Evolutionary conservation across 30 jellyfish, hydroid and myxozoan genomes (phyloP).

Genomic region (Chironex yamaguchii): DNA sequence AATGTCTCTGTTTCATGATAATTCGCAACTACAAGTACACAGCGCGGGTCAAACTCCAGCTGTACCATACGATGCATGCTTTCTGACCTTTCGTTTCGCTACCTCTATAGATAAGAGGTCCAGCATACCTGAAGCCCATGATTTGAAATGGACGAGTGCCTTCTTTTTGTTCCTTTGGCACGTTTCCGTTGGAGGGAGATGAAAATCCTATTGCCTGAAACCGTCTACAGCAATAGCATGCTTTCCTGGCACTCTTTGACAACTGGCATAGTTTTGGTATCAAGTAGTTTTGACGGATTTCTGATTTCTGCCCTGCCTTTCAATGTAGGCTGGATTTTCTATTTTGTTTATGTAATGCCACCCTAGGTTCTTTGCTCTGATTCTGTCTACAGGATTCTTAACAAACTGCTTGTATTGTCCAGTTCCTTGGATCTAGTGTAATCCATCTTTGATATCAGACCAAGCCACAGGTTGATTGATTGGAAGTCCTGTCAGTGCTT

Average conservation of each 20-base stretch:
- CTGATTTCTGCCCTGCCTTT: too few relatives aligned
- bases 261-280: conserved; percentile 38
- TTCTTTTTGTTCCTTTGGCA: conserved; percentile 12
- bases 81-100: neutral
- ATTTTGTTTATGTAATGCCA: too few relatives aligned
- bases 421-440: too few relatives aligned
- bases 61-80: conserved; percentile 27
- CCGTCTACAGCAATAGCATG: conserved; percentile 46
- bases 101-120: conserved; percentile 10
- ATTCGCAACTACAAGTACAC: too few relatives aligned
- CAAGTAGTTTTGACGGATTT: neutral
- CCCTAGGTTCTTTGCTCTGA: too few relatives aligned
- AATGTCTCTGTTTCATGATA: too few relatives aligned
- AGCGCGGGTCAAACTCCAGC: conserved; percentile 70
- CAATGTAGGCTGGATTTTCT: too few relatives aligned
- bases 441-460: too few relatives aligned
- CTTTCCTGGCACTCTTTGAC: conserved; percentile 27
- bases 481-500: too few relatives aligned
- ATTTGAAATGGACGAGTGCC: conserved; percentile 33
- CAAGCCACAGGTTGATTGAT: too few relatives aligned
- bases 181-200: conserved; percentile 21
- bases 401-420: too few relatives aligned
- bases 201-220: conserved; percentile 23
- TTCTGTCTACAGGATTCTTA: too few relatives aligned
- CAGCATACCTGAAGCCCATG: conserved; percentile 45